Percentiles rank a stretch among this genome's conserved stretches.
Evolutionary conservation across 92 coral and sea anemone species (phyloP).

Genomic region (Heteractis magnifica): DNA sequence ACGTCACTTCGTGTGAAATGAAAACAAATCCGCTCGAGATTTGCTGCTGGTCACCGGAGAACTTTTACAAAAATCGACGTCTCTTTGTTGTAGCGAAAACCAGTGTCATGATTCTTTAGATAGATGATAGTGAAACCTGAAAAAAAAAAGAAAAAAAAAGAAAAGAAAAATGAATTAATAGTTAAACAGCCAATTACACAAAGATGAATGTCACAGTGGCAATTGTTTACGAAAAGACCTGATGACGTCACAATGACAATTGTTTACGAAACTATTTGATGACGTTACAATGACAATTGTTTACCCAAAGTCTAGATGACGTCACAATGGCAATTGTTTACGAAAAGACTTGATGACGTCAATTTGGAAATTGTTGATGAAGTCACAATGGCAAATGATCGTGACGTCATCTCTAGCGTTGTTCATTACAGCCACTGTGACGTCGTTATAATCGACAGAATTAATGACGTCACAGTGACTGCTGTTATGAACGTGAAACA

Average conservation of each 20-base stretch:
- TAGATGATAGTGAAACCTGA: constrained; percentile 75
- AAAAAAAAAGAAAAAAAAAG: background rate
- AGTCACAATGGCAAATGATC: no score
- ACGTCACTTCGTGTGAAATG: background rate
- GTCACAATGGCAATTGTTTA: background rate
- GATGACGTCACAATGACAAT: background rate
- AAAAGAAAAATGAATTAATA: background rate
- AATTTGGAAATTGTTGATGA: no score
- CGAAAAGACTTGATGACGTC: no score
- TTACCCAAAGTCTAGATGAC: background rate
- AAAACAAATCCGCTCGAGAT: background rate
- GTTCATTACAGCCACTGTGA: no score
- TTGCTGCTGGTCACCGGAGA: constrained; percentile 21
- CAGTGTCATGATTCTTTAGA: constrained; percentile 61
- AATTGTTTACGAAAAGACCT: no score
- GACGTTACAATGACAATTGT: background rate
- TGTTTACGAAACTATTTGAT: no score
- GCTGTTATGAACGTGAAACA: no score
- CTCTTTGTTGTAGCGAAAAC: constrained; percentile 53
- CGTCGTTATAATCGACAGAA: no score
- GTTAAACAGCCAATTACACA: no score
- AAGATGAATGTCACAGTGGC: background rate
- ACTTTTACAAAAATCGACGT: constrained; percentile 71
- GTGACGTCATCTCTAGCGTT: no score
- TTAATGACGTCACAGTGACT: no score